These are phyloP conservation scores for Orthosia cruda DNA, from an alignment of 2,888 invertebrate genomes.

Conservation along the genomic window DNA sequence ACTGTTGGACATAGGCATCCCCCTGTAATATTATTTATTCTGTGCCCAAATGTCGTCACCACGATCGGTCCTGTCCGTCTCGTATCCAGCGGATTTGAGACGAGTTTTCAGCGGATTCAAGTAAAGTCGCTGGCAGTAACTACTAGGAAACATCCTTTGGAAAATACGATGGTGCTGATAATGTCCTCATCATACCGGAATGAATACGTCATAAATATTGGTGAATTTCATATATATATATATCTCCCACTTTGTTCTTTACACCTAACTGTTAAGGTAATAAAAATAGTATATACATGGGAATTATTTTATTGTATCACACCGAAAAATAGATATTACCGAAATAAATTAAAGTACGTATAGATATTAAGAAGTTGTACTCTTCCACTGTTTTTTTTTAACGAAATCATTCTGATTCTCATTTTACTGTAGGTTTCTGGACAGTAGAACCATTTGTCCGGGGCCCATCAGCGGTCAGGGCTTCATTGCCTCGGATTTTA, in stretches of 20 bases:
- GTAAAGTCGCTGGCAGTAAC: too few relatives aligned
- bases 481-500: neutral
- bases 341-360: neutral
- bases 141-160: too few relatives aligned
- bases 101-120: too few relatives aligned
- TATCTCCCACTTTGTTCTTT: slow-evolving; percentile 19
- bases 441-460: neutral
- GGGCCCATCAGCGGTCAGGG: neutral
- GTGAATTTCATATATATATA: neutral
- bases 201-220: neutral
- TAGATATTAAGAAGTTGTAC: too few relatives aligned
- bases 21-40: too few relatives aligned
- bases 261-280: neutral
- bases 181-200: neutral
- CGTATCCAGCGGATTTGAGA: too few relatives aligned
- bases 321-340: neutral
- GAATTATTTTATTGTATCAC: neutral
- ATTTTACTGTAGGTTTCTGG: neutral
- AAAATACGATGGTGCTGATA: neutral
- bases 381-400: too few relatives aligned
- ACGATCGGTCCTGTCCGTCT: too few relatives aligned
- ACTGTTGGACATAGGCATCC: too few relatives aligned
- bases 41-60: too few relatives aligned
- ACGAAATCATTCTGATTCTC: too few relatives aligned
- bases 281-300: neutral